Conservation (phyloP, 2,888 invertebrate species). For the Calameuta filiformis region DNA sequence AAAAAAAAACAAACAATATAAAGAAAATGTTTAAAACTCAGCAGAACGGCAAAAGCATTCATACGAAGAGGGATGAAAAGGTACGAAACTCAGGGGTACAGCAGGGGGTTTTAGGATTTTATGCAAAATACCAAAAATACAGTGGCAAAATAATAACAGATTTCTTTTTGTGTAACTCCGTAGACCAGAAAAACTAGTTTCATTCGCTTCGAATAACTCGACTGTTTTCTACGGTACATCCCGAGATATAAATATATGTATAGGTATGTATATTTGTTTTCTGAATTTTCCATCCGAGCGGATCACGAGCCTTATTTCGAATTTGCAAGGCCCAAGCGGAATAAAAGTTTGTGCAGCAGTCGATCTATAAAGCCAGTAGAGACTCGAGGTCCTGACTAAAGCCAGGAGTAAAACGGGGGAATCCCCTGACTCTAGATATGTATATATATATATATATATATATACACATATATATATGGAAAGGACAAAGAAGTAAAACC, state of each 20-base stretch:
- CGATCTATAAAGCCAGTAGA: not conserved
- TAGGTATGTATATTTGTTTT: not conserved
- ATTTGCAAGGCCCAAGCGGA: not conserved
- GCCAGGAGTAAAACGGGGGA: not conserved
- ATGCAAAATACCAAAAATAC: not conserved
- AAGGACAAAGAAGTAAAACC: not conserved
- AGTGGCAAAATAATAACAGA: not conserved
- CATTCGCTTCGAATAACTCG: not conserved
- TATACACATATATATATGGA: not conserved
- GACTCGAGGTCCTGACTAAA: not conserved
- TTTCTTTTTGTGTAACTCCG: not conserved
- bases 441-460: not conserved
- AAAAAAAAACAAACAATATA: not conserved
- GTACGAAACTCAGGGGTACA: not conserved
- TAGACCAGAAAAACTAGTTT: not conserved
- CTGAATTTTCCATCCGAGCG: constrained; percentile 8
- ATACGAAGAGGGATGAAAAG: not conserved
- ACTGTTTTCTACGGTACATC: not conserved
- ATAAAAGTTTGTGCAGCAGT: constrained; percentile 8
- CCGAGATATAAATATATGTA: too few relatives aligned
- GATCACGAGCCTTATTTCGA: constrained; percentile 6
- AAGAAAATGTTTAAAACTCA: not conserved
- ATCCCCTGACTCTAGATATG: not conserved
- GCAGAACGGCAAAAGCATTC: not conserved
- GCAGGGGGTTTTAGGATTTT: not conserved